phyloP scores from a whole-genome alignment of 2,113 vertebrate genomes.

The Ahaetulla prasina region DNA sequence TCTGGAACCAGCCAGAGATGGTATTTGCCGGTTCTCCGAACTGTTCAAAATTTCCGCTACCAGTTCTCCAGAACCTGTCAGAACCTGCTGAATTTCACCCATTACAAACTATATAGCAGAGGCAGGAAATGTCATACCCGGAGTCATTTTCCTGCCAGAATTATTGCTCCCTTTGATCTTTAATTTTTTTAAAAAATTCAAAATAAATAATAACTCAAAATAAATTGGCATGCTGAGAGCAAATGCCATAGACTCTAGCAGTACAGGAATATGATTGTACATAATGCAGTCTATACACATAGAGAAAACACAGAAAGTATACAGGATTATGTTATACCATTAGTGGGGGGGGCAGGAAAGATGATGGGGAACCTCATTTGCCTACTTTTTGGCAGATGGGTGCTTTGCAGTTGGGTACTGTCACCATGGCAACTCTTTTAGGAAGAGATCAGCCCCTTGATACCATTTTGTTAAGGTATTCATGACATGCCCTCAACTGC shows the following conservation, averaged over 20 bases:
- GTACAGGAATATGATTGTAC: not conserved
- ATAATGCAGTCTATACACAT: not conserved
- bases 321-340: not conserved
- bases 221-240: not conserved
- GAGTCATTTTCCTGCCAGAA: not conserved
- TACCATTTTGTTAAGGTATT: not conserved
- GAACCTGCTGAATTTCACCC: too few relatives aligned
- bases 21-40: too few relatives aligned
- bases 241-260: not conserved
- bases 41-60: too few relatives aligned
- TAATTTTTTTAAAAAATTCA: not conserved
- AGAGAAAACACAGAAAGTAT: not conserved
- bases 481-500: not conserved
- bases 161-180: not conserved
- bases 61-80: too few relatives aligned
- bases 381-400: not conserved
- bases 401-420: not conserved
- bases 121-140: not conserved
- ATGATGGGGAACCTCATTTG: not conserved
- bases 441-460: not conserved
- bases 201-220: too few relatives aligned
- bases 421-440: not conserved
- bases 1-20: too few relatives aligned
- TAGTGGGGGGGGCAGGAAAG: not conserved
- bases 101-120: not conserved